Percentiles rank a stretch among this genome's conserved stretches.
Conservation (phyloP, 2,113 vertebrate genomes). For the Hemiprocne comata region DNA sequence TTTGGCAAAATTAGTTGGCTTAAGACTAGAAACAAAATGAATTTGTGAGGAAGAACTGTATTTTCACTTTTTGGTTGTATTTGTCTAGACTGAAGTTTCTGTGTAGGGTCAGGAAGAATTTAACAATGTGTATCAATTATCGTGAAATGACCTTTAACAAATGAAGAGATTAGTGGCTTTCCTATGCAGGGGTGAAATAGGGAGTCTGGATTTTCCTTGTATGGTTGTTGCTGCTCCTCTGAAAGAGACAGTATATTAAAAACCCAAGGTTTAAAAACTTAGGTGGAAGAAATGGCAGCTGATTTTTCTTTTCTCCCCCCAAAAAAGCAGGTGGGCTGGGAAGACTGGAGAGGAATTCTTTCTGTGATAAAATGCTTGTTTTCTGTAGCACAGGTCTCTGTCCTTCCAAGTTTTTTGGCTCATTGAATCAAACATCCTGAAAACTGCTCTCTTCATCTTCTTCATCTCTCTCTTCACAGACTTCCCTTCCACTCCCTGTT, state of each 20-base stretch:
- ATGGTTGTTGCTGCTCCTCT: background rate
- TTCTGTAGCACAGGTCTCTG: background rate
- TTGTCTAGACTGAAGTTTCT: background rate
- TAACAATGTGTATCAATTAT: accelerated
- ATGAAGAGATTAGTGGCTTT: background rate
- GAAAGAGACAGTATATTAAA: background rate
- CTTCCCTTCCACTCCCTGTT: background rate
- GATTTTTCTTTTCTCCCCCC: background rate
- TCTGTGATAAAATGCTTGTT: background rate
- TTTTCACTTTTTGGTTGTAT: background rate
- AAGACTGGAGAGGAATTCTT: background rate
- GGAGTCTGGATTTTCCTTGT: background rate
- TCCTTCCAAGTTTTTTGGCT: background rate
- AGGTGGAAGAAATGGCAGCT: background rate
- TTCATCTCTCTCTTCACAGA: background rate
- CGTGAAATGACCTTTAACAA: background rate
- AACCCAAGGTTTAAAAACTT: background rate
- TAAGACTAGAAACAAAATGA: background rate
- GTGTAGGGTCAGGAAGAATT: background rate
- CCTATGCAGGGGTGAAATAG: background rate
- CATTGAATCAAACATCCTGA: background rate
- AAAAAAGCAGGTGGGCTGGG: background rate
- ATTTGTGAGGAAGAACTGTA: background rate
- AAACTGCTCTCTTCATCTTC: background rate
- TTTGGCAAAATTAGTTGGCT: background rate